A percentile compares a stretch with the other conserved stretches of the same genome.
These are phyloP conservation scores for Boleophthalmus pectinirostris DNA, from an alignment of 2,113 vertebrate genomes.

Conservation along the genomic window DNA sequence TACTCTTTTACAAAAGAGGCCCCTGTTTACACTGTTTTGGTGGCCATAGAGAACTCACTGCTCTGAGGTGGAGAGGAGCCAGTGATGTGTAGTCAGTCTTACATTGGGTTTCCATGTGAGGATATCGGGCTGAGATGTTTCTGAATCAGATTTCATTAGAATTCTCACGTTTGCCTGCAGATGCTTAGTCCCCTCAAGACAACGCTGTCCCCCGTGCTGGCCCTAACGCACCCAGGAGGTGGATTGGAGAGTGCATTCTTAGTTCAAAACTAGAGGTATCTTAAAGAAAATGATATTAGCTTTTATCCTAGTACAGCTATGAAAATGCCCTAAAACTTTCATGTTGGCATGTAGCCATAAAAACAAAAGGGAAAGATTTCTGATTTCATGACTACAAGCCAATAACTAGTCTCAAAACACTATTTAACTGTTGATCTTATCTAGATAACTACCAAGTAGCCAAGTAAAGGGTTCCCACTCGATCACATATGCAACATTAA, in stretches of 20 bases:
- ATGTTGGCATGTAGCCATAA: constrained; percentile 64
- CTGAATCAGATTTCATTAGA: constrained; percentile 66
- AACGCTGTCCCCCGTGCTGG: constrained; percentile 73
- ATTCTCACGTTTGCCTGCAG: constrained; percentile 77
- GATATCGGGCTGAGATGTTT: constrained; percentile 51
- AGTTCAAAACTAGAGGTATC: background rate
- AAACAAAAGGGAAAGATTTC: constrained; percentile 46
- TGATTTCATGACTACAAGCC: constrained; percentile 64
- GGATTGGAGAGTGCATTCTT: constrained; percentile 50
- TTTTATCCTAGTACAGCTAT: background rate
- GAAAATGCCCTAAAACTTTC: constrained; percentile 7
- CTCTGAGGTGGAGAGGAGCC: constrained; percentile 58
- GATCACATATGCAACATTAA: constrained; percentile 61
- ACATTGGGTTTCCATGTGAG: constrained; percentile 51
- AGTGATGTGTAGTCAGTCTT: constrained; percentile 54
- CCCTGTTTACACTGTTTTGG: constrained; percentile 47
- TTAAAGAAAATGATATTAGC: background rate
- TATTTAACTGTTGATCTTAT: constrained; percentile 7
- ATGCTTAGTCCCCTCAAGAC: constrained; percentile 79
- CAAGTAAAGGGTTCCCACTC: constrained; percentile 79
- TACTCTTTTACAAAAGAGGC: constrained; percentile 54
- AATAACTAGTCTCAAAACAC: constrained; percentile 66
- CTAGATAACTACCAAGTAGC: constrained; percentile 56
- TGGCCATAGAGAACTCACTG: constrained; percentile 53
- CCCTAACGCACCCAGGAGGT: constrained; percentile 50